Evolutionary conservation across 2,797 vertebrate genomes (phyloP), one percentile per base, ranked within the genome.

Genomic region (Neomorphus geoffroyi): DNA sequence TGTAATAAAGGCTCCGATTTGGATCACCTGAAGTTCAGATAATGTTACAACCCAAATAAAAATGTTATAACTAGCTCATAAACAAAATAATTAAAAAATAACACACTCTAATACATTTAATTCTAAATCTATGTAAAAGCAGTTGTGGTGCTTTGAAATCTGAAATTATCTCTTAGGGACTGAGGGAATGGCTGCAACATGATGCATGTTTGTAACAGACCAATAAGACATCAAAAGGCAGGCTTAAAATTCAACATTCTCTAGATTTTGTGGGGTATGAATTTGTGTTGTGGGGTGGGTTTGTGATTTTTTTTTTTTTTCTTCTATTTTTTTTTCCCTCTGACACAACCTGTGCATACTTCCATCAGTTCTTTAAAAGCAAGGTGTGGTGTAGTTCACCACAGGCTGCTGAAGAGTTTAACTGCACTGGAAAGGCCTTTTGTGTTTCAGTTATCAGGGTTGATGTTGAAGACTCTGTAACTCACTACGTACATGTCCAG

Each of bases 371-470:
- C 64, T 90, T 62, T 51, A 41, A 21, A 70, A 60, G 53, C 57
- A 35, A 43, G 21, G 9, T 50, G 11, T 64, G 50, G 27, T 48
- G 57, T 51, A 19, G n/a, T 30, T 56, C 45, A 39, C 13, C 17
- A 4, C 18, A 18, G 5, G 13, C 10, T 72, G 21, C 64, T 1
- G 0, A 39, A 54, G 56, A 51, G n/a, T 58, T 71, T 35, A 50
- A 11, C 30, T 64, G n/a, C 26, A 7, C n/a, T 65, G 41, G 18
- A 17, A 11, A 51, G 32, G 9, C 23, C 27, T 54, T 43, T 75
- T 30, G 22, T 4, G 0, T 53, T 51, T 28, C 51, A 28, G 10
- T 3, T 27, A 0, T 12, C 39, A 7, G 56, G 28, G 13, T 3
- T 35, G 19, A 5, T 35, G 46, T 57, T 21, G 46, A 77, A 19